These are phyloP conservation scores for Drosophila pseudoananassae DNA, from an alignment of 1,140 invertebrate species.

Conservation along the genomic window DNA sequence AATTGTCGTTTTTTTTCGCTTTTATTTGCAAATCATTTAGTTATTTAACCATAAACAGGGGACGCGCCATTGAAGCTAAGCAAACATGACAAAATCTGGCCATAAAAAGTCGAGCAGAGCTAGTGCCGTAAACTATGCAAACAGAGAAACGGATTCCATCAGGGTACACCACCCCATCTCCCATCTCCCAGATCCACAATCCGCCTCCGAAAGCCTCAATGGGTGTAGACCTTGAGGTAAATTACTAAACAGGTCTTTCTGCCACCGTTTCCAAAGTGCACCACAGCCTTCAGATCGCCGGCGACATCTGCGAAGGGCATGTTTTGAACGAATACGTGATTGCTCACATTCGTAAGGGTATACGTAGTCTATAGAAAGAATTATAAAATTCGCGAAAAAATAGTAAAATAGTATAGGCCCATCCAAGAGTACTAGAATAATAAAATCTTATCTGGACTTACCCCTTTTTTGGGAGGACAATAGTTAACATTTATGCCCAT, in stretches of 20 bases:
- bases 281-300: slow-evolving; percentile 44
- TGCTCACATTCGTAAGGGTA: slow-evolving; percentile 37
- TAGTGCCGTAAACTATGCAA: slow-evolving; percentile 28
- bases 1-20: slow-evolving; percentile 59
- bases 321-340: slow-evolving; percentile 38
- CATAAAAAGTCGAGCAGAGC: slow-evolving; percentile 37
- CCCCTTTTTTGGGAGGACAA: slow-evolving; percentile 53
- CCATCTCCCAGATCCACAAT: slow-evolving; percentile 2
- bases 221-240: slow-evolving; percentile 29
- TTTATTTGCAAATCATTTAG: slow-evolving; percentile 73
- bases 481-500: slow-evolving; percentile 17
- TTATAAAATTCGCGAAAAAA: not conserved
- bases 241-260: slow-evolving; percentile 29
- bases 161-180: slow-evolving; percentile 5
- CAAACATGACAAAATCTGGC: slow-evolving; percentile 44
- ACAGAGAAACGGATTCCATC: slow-evolving; percentile 10
- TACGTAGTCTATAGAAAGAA: slow-evolving; percentile 37
- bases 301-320: slow-evolving; percentile 37
- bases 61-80: slow-evolving; percentile 51
- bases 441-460: slow-evolving; percentile 10
- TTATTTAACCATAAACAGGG: slow-evolving; percentile 47
- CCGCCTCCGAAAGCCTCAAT: not conserved
- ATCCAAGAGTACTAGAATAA: too few species aligned
- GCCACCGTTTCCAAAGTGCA: slow-evolving; percentile 29
- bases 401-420: too few species aligned